Percentiles rank a stretch among this genome's conserved stretches.
Conservation (phyloP, 2,888 invertebrate species). For the Plutella xylostella region DNA sequence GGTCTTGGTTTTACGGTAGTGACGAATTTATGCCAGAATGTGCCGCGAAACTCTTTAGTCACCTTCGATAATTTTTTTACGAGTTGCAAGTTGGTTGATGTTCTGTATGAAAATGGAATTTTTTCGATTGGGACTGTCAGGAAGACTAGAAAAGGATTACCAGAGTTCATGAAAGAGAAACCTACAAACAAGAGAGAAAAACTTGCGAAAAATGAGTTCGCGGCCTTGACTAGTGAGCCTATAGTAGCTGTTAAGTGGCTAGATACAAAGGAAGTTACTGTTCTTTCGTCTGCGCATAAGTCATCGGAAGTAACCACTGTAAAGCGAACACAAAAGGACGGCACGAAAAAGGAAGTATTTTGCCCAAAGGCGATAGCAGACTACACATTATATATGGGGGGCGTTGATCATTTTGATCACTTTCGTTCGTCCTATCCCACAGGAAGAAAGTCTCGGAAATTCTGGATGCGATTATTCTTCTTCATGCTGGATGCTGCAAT, state of each 20-base stretch:
- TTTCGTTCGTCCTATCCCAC: conserved; percentile 28
- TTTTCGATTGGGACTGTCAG: conserved; percentile 25
- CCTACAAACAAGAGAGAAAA: conserved; percentile 19
- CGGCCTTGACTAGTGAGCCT: conserved; percentile 20
- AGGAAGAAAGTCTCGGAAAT: conserved; percentile 25
- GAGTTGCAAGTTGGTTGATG: conserved; percentile 15
- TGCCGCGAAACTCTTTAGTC: conserved; percentile 7
- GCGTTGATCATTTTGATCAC: conserved; percentile 29
- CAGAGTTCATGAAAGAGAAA: conserved; percentile 21
- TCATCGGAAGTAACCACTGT: conserved; percentile 18
- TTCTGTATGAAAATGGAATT: conserved; percentile 20
- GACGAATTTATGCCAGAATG: conserved; percentile 9
- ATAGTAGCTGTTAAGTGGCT: conserved; percentile 18
- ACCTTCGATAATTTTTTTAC: conserved; percentile 10
- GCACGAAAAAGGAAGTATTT: conserved; percentile 23
- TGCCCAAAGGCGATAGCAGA: conserved; percentile 26
- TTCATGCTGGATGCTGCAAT: conserved; percentile 16
- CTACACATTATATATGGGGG: conserved; percentile 28
- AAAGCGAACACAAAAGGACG: conserved; percentile 28
- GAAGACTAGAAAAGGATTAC: conserved; percentile 23
- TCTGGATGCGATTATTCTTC: conserved; percentile 26
- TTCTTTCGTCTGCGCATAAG: conserved; percentile 23
- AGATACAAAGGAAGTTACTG: conserved; percentile 19
- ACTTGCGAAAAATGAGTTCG: conserved; percentile 24
- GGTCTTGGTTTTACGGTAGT: conserved; percentile 20